Evolutionary conservation across 2,113 vertebrate genomes (phyloP).

Genomic region (Diglossa brunneiventris): DNA sequence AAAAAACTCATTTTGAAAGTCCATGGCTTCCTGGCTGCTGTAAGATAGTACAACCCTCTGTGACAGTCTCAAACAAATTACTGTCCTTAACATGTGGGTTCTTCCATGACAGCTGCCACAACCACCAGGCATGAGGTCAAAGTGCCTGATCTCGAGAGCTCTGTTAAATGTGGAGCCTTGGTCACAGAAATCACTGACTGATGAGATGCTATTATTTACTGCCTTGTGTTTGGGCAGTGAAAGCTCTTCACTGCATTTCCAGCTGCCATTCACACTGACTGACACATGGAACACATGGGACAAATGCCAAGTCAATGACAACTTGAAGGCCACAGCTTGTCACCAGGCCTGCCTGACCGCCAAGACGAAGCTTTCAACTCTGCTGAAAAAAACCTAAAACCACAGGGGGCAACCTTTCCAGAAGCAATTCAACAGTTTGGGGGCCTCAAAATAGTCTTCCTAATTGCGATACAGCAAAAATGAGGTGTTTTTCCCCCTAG

Average conservation of each 20-base stretch:
- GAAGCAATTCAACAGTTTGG: neutral
- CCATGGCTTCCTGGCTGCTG: neutral
- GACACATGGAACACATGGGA: neutral
- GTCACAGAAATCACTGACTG: neutral
- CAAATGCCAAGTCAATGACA: neutral
- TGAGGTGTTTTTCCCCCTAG: accelerated
- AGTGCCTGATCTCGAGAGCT: neutral
- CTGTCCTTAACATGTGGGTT: accelerated
- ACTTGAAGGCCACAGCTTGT: neutral
- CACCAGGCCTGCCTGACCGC: neutral
- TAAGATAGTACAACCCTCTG: neutral
- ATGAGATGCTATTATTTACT: neutral
- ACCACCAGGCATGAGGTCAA: neutral
- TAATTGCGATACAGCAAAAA: neutral
- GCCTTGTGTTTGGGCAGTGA: neutral
- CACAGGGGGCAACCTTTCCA: neutral
- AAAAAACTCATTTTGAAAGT: neutral
- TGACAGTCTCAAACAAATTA: neutral
- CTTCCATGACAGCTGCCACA: neutral
- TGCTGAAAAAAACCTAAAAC: neutral
- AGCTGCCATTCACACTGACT: neutral
- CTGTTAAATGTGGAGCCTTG: neutral
- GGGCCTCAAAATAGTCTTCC: neutral
- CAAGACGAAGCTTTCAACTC: neutral
- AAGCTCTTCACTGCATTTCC: neutral